A percentile compares a stretch with the other conserved stretches of the same genome.
Evolutionary conservation across 2,888 invertebrate species (phyloP).

Genomic region (Cyaniris semiargus): DNA sequence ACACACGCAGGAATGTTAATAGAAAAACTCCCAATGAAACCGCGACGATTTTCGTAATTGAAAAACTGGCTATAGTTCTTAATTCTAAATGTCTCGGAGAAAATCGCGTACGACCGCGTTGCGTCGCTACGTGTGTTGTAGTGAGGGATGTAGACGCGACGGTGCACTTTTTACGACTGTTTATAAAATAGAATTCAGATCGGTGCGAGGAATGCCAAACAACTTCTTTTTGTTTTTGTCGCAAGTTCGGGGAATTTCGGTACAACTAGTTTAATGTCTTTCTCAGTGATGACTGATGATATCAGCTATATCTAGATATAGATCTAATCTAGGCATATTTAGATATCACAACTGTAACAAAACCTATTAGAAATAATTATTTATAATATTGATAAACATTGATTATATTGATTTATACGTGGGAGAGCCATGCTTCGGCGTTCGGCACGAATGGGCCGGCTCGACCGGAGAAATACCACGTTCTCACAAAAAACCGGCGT

Average conservation of each 20-base stretch:
- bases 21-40: constrained; percentile 58
- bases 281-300: not conserved
- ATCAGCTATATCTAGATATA: too few species aligned
- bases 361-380: not conserved
- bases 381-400: not conserved
- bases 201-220: constrained; percentile 36
- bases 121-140: constrained; percentile 62
- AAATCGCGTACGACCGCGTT: constrained; percentile 58
- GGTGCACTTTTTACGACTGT: constrained; percentile 61
- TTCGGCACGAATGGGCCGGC: too few species aligned
- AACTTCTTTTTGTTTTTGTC: not conserved
- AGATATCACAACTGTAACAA: not conserved
- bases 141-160: constrained; percentile 50
- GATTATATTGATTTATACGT: too few species aligned
- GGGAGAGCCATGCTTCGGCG: too few species aligned
- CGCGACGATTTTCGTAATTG: constrained; percentile 52
- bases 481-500: too few species aligned
- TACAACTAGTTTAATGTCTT: not conserved
- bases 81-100: constrained; percentile 40
- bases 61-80: constrained; percentile 55
- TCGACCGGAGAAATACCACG: too few species aligned
- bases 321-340: not conserved
- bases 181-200: constrained; percentile 47
- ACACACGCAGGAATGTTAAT: constrained; percentile 50
- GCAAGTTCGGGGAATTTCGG: not conserved